A percentile compares a stretch with the other conserved stretches of the same genome.
Evolutionary conservation across 1,140 invertebrate species (phyloP).

Genomic region (Drosophila elegans): DNA sequence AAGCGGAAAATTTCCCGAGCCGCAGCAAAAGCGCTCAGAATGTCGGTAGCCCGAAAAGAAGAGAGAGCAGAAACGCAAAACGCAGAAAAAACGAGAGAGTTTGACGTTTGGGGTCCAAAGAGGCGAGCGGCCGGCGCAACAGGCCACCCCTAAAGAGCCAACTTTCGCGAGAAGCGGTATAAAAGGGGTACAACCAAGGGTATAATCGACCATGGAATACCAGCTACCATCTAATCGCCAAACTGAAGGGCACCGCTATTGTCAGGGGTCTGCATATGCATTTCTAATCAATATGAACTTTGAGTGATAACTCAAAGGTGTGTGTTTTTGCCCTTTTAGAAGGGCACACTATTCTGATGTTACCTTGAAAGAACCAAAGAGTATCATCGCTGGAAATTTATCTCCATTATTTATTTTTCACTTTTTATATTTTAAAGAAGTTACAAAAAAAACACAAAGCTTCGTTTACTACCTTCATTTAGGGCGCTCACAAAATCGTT

Average conservation of each 20-base stretch:
- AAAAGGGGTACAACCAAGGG: slow-evolving; percentile 1
- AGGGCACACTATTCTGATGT: background rate
- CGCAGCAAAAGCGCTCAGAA: slow-evolving; percentile 45
- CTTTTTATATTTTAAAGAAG: too few species aligned
- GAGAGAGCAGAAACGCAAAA: slow-evolving; percentile 34
- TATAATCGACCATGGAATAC: background rate
- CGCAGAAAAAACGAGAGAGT: slow-evolving; percentile 37
- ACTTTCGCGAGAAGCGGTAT: slow-evolving; percentile 6
- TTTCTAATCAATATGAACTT: background rate
- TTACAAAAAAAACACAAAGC: too few species aligned
- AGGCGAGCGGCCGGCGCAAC: slow-evolving; percentile 37
- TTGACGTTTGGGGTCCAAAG: slow-evolving; percentile 4
- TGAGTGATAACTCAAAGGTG: background rate
- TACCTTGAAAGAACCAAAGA: too few species aligned
- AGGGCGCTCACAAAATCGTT: too few species aligned
- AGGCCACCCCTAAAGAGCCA: slow-evolving; percentile 72
- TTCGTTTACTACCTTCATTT: too few species aligned
- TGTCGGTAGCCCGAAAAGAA: slow-evolving; percentile 52
- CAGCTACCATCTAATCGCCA: background rate
- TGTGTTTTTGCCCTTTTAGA: background rate
- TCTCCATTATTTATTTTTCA: too few species aligned
- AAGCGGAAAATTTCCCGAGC: slow-evolving; percentile 74
- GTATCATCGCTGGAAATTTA: too few species aligned
- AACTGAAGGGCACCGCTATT: background rate
- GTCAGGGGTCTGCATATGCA: background rate